Evolutionary conservation across 92 coral and sea anemone species (phyloP).

Genomic region (Heliopora coerulea): DNA sequence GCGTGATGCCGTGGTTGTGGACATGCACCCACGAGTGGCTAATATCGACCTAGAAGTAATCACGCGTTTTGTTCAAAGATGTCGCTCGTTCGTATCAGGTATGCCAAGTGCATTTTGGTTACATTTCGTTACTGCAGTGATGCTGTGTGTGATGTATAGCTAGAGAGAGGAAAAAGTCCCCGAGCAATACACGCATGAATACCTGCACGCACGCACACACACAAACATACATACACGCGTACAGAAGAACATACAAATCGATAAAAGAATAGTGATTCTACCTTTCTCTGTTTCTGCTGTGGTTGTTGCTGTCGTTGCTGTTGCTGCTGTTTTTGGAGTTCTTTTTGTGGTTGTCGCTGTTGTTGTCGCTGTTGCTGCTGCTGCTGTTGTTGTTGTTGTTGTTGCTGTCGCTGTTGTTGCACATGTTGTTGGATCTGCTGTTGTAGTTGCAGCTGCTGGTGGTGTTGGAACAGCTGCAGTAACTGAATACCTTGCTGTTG

Average conservation of each 20-base stretch:
- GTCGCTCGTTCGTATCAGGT: too few species aligned
- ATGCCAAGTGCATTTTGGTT: too few species aligned
- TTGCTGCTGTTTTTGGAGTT: neutral
- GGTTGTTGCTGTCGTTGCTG: neutral
- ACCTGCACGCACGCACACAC: neutral
- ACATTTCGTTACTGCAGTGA: too few species aligned
- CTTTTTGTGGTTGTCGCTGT: neutral
- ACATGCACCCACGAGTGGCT: too few species aligned
- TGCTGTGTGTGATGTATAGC: too few species aligned
- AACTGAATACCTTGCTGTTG: neutral
- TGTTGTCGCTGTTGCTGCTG: slow-evolving; percentile 2
- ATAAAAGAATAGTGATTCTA: slow-evolving; percentile 21
- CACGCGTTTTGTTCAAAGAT: too few species aligned
- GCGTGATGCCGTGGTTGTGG: too few species aligned
- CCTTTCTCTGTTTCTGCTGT: slow-evolving; percentile 23
- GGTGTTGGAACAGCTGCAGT: neutral
- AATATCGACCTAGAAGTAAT: too few species aligned
- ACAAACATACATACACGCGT: neutral
- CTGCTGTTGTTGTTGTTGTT: slow-evolving; percentile 4
- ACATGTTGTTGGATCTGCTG: neutral
- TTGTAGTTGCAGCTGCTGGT: neutral
- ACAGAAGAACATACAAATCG: neutral
- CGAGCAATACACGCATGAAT: too few species aligned
- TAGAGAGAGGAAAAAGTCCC: too few species aligned
- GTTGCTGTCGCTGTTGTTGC: neutral